phyloP scores from a whole-genome alignment of 2,113 vertebrate genomes.

The Myiozetetes cayanensis region DNA sequence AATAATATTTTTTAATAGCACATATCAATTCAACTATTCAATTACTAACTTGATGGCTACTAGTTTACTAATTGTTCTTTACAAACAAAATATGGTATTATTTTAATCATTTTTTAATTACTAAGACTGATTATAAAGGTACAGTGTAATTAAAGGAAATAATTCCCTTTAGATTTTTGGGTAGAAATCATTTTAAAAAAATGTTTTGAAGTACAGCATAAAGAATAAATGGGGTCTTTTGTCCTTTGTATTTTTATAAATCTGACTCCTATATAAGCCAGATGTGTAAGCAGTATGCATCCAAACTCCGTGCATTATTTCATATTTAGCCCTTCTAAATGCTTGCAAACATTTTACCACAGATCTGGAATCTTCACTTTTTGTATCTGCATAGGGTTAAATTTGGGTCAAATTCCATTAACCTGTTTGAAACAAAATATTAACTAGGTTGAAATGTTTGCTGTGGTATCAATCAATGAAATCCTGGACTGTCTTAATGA shows the following conservation, averaged over 20 bases:
- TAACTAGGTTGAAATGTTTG: slow-evolving; percentile 35
- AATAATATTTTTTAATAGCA: neutral
- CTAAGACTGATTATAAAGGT: neutral
- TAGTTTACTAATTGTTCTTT: neutral
- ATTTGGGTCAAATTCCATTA: slow-evolving; percentile 14
- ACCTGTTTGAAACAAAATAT: slow-evolving; percentile 26
- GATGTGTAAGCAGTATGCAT: neutral
- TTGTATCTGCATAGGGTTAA: neutral
- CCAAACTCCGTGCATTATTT: neutral
- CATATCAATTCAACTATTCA: neutral
- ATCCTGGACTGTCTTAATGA: neutral
- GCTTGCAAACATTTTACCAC: neutral
- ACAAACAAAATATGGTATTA: neutral
- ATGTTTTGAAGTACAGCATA: neutral
- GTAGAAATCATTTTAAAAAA: neutral
- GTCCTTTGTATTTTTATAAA: neutral
- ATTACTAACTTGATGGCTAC: neutral
- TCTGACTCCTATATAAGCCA: neutral
- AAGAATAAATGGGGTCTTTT: neutral
- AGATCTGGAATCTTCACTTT: neutral
- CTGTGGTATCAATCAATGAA: slow-evolving; percentile 16
- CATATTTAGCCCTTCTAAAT: neutral
- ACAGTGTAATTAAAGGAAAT: neutral
- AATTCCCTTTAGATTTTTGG: neutral
- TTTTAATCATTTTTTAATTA: neutral